Base-by-base conservation (phyloP, 1,140 invertebrate species). In the Antheraea mylitta region DNA sequence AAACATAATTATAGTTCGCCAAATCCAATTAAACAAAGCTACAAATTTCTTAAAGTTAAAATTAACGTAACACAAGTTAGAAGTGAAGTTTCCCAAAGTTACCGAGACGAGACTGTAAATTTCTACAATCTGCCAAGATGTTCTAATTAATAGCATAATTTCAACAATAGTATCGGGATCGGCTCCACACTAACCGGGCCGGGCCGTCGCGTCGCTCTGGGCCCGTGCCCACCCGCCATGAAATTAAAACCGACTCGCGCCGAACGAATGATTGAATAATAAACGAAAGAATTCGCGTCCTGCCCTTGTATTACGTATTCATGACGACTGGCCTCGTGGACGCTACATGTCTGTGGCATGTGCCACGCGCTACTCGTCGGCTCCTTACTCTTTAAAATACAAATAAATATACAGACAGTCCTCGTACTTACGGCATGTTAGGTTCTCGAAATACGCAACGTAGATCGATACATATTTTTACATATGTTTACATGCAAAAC, bases 221-320 rank as follows among this genome's bases (percentile, higher is more conserved):
- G 84, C 84, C 80, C 72, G 87, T 91, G 89, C 87, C 86, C 89
- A 91, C 81, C 89, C 87, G 83, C 83, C 89, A 91, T 91, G 89
- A 91, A 91, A 91, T 90, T 91, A 91, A 91, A 91, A 82, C 86
- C 87, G 87, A 89, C 83, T 89, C 87, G 83, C 89, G 80, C 83
- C 86, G 87, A 88, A 91, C 89, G 88, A 91, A 90, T 91, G 89
- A 92, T 90, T 92, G 88, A 90, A 92, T 92, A 92, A 92, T 92
- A 92, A 90, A 92, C 88, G 90, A 90, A 92, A 92, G 88, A 90
- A 92, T 90, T 86, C 86, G 86, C 89, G 85, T 90, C 83, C 87
- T 91, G 83, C 83, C 85, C 87, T 90, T 89, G 81, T 89, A 90
- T 91, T 90, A 91, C 82, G 89, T 91, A 91, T 91, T 91, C 87